Evolutionary conservation across 2,113 vertebrate species (phyloP), one percentile per base, ranked within the genome.

Genomic region (Myotis brandtii): DNA sequence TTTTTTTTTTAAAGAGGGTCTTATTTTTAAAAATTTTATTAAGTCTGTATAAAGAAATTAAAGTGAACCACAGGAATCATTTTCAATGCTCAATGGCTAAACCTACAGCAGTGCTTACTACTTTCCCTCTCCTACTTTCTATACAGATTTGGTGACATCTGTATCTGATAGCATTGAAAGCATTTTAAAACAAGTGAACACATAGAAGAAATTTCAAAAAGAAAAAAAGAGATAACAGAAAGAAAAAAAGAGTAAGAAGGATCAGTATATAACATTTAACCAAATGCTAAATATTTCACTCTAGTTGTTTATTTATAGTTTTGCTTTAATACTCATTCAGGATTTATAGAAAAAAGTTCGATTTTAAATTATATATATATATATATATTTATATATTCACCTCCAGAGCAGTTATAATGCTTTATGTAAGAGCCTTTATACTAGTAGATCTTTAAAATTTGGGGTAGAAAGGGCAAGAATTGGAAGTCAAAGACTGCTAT

Each of bases 21-120:
- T 90, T 73, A 76, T 84, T 37, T 95, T 95, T 76, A 72, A 69
- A 76, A 73, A 94, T 86, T 95, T 75, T 73, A 62, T 0, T 25
- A 79, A 89, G 37, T 77, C 4, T 50, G 30, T 23, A 34, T 73
- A 83, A 91, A 95, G 73, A 89, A 69, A 86, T 34, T 77, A 32
- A 87, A 67, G 27, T 34, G 56, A 80, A 37, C 23, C 72, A 56
- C 27, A 90, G 46, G 64, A 86, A 59, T 89, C 18, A 59, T 20
- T 80, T 43, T 40, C 81, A 93, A 85, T n/a, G 20, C 43, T 73
- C 27, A n/a, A 69, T 9, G 67, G 59, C 48, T 50, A 34, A 67
- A 48, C 3, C 10, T 46, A 73, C 30, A 82, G 43, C 21, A 75
- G 40, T 2, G 10, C 9, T 66, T 70, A 50, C 17, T 72, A 72